These are phyloP conservation scores for Odontamblyopus rebecca DNA, from an alignment of 2,797 vertebrate species.

Conservation along the genomic window DNA sequence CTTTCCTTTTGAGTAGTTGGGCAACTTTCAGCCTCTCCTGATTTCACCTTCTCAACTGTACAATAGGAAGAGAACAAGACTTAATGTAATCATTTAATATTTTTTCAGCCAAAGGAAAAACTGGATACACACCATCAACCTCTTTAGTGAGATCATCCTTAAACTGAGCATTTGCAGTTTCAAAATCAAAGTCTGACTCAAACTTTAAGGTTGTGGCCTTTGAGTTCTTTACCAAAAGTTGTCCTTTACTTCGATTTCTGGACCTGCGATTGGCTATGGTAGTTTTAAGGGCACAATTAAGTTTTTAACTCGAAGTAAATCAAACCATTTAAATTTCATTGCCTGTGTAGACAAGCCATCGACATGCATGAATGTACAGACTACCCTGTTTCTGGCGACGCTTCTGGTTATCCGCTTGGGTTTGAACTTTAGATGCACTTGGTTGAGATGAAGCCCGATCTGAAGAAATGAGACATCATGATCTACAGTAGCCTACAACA, in stretches of 20 bases:
- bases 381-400: conserved; percentile 88
- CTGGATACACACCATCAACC: conserved; percentile 79
- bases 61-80: no score
- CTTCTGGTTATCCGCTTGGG: conserved; percentile 84
- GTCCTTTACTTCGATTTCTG: conserved; percentile 90
- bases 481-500: neutral
- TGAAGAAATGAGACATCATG: conserved; percentile 11
- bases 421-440: conserved; percentile 66
- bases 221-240: conserved; percentile 87
- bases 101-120: neutral
- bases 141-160: conserved; percentile 92
- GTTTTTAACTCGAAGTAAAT: neutral
- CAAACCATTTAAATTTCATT: neutral
- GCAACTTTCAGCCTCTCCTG: conserved; percentile 74
- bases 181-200: conserved; percentile 98
- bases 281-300: neutral
- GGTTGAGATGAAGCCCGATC: conserved; percentile 56
- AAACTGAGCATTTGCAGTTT: conserved; percentile 96
- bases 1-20: conserved; percentile 75
- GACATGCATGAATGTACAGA: neutral
- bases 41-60: conserved; percentile 80
- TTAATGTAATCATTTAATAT: neutral
- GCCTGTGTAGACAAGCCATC: neutral
- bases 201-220: conserved; percentile 85
- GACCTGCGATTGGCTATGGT: conserved; percentile 85